These are phyloP conservation scores for Notocelia uddmanniana DNA, from an alignment of 2,888 invertebrate genomes.

Conservation along the genomic window DNA sequence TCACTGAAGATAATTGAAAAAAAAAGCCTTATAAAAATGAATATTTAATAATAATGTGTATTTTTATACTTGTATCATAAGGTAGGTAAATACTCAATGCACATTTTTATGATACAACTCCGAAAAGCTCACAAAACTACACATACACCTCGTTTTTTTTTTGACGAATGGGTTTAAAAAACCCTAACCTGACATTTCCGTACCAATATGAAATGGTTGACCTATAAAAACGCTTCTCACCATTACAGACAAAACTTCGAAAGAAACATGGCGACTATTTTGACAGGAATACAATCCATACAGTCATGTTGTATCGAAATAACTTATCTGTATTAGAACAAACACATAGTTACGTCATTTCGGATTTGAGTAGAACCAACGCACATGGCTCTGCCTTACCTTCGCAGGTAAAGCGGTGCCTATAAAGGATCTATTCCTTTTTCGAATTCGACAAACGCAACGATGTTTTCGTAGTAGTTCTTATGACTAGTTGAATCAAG, in stretches of 20 bases:
- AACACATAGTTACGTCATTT: not conserved
- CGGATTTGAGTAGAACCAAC: not conserved
- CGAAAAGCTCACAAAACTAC: too few relatives aligned
- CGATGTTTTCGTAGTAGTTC: not conserved
- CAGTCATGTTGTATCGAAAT: not conserved
- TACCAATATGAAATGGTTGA: conserved; percentile 15
- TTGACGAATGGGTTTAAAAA: too few relatives aligned
- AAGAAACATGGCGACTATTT: conserved; percentile 54
- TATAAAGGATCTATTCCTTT: conserved; percentile 44
- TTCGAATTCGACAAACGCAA: conserved; percentile 26
- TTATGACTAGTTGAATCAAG: not conserved
- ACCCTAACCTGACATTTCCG: not conserved
- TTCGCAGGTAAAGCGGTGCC: conserved; percentile 60
- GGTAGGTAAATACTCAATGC: too few relatives aligned
- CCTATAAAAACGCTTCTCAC: conserved; percentile 25
- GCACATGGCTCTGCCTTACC: conserved; percentile 62
- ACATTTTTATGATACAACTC: too few relatives aligned
- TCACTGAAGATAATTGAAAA: too few relatives aligned
- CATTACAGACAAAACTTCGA: conserved; percentile 25
- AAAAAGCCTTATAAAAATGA: too few relatives aligned
- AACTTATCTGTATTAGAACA: not conserved
- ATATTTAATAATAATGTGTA: too few relatives aligned
- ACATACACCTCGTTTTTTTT: too few relatives aligned
- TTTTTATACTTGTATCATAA: too few relatives aligned
- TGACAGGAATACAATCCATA: conserved; percentile 38